Percentiles rank a stretch among this genome's conserved stretches.
Evolutionary conservation across 1,140 invertebrate genomes (phyloP).

Genomic region (Calycopis cecrops): DNA sequence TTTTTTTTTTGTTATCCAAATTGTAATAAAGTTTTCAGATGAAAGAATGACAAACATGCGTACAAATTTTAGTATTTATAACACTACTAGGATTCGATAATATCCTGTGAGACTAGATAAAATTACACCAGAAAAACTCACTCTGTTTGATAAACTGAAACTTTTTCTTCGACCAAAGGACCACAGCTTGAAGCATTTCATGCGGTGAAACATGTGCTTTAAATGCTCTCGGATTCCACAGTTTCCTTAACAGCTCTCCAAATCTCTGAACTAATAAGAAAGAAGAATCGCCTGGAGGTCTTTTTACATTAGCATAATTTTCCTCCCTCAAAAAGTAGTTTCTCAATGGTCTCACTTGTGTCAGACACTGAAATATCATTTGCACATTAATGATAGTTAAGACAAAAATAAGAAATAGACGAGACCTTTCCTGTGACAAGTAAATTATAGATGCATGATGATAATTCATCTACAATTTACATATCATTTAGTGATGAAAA

Average conservation of each 20-base stretch:
- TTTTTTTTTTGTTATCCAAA: too few relatives aligned
- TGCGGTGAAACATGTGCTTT: constrained; percentile 99
- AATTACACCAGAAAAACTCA: constrained; percentile 46
- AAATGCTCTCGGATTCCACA: constrained; percentile 99
- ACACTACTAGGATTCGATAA: too few relatives aligned
- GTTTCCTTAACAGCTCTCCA: constrained; percentile 96
- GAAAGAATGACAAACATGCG: too few relatives aligned
- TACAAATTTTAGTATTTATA: too few relatives aligned
- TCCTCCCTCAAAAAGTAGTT: constrained; percentile 96
- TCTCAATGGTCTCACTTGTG: constrained; percentile 94
- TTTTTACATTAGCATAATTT: constrained; percentile 91
- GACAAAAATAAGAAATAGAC: constrained; percentile 13
- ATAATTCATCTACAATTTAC: too few relatives aligned
- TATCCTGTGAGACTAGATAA: neutral
- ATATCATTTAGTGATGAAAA: too few relatives aligned
- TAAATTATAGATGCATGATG: too few relatives aligned
- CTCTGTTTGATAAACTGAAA: constrained; percentile 99
- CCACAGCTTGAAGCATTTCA: constrained; percentile 99
- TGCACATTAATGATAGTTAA: neutral
- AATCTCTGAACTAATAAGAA: constrained; percentile 97
- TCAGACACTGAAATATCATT: constrained; percentile 82
- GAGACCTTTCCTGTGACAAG: constrained; percentile 2
- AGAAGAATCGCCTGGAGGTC: constrained; percentile 93
- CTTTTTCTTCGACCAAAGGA: constrained; percentile 97
- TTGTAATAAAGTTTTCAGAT: too few relatives aligned